phyloP scores from a whole-genome alignment of 2,888 invertebrate species.

The Lasioglossum malachurum region DNA sequence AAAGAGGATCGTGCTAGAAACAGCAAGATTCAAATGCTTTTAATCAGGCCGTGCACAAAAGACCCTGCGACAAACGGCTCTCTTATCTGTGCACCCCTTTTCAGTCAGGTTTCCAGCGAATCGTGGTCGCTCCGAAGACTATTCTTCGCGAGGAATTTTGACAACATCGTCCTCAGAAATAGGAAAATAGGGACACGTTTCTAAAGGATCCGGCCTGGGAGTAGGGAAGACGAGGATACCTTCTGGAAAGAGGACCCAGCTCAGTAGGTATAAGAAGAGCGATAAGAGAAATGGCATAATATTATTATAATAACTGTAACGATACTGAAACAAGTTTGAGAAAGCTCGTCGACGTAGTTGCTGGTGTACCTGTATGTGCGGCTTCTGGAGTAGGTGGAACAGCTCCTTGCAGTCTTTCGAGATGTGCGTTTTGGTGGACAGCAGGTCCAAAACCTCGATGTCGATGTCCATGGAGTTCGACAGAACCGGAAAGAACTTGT shows the following conservation, averaged over 20 bases:
- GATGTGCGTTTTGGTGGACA: constrained; percentile 88
- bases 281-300: too few relatives aligned
- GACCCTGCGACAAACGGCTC: neutral
- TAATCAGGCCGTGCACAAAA: neutral
- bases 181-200: neutral
- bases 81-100: neutral
- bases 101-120: neutral
- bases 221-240: neutral
- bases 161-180: neutral
- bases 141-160: neutral
- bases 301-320: neutral
- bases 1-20: neutral
- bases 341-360: neutral
- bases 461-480: constrained; percentile 92
- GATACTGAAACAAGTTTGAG: neutral
- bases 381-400: constrained; percentile 92
- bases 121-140: neutral
- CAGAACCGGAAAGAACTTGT: constrained; percentile 92
- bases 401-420: constrained; percentile 93
- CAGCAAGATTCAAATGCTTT: neutral
- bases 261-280: neutral
- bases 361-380: constrained; percentile 93
- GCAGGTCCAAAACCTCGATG: constrained; percentile 92
- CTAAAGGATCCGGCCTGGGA: neutral
- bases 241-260: neutral